Conservation (phyloP, 2,888 invertebrate genomes). For the Rhogogaster chlorosoma region DNA sequence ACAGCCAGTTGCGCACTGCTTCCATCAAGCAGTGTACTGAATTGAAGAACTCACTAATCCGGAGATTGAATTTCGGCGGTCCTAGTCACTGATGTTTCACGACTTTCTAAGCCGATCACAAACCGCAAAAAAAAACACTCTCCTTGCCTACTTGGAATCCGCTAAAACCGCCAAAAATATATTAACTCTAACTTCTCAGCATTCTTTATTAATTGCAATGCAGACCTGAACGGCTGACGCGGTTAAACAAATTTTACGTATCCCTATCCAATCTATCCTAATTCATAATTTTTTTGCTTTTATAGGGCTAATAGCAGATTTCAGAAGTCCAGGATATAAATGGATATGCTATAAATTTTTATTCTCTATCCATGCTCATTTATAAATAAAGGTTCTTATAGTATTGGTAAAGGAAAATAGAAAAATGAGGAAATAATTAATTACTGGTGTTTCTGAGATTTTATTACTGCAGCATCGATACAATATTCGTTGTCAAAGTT, state of each 20-base stretch:
- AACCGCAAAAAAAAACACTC: constrained; percentile 53
- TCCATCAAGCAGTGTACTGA: constrained; percentile 41
- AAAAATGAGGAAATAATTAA: too few relatives aligned
- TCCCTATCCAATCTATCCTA: neutral
- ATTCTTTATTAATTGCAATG: neutral
- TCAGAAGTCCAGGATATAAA: too few relatives aligned
- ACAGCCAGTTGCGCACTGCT: constrained; percentile 15
- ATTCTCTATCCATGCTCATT: too few relatives aligned
- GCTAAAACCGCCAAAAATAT: neutral
- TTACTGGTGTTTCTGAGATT: too few relatives aligned
- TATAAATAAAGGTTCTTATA: too few relatives aligned
- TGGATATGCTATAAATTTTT: too few relatives aligned
- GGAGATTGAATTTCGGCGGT: constrained; percentile 55
- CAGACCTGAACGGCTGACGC: neutral
- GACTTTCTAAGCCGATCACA: constrained; percentile 53
- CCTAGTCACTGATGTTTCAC: constrained; percentile 48
- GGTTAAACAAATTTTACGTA: neutral
- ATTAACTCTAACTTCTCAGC: neutral
- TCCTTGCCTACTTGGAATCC: constrained; percentile 11
- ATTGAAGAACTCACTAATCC: constrained; percentile 48
- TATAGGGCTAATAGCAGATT: too few relatives aligned
- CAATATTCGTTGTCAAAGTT: too few relatives aligned
- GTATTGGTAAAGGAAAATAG: too few relatives aligned
- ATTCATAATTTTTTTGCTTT: neutral
- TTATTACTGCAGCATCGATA: too few relatives aligned